These are phyloP conservation scores for Antheraea assamensis DNA, from an alignment of 2,888 invertebrate species.

Conservation along the genomic window DNA sequence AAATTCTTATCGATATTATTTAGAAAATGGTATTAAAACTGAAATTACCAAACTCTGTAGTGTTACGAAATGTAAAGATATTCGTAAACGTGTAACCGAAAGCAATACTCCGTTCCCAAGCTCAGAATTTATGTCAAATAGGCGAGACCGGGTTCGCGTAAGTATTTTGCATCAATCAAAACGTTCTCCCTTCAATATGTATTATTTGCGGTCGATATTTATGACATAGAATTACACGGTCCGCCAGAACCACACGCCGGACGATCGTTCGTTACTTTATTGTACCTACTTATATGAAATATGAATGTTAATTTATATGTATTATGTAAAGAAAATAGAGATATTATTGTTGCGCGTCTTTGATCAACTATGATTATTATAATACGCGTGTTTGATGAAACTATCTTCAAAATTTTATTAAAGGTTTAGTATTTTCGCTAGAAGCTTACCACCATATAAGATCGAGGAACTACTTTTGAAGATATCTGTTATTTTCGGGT, in stretches of 20 bases:
- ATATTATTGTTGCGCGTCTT: not conserved
- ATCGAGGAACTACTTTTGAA: not conserved
- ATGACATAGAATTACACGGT: conserved; percentile 59
- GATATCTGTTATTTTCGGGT: not conserved
- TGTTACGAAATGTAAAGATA: not conserved
- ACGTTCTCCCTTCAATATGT: conserved; percentile 48
- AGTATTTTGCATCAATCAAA: conserved; percentile 51
- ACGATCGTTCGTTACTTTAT: conserved; percentile 28
- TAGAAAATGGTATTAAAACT: not conserved
- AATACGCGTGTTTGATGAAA: no score
- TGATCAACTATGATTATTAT: no score
- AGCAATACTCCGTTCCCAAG: conserved; percentile 19
- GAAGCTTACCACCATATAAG: not conserved
- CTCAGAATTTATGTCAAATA: conserved; percentile 21
- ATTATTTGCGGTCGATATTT: conserved; percentile 57
- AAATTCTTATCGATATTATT: not conserved
- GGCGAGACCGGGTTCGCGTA: conserved; percentile 16
- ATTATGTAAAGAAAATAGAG: not conserved
- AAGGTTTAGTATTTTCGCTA: not conserved
- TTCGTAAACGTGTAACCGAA: conserved; percentile 19
- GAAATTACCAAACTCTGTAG: not conserved
- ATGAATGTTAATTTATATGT: conserved; percentile 20
- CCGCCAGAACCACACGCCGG: conserved; percentile 31
- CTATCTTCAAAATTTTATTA: not conserved
- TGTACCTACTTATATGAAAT: conserved; percentile 19